These are phyloP conservation scores for Tinamus guttatus DNA, from an alignment of 2,113 vertebrate genomes.

Conservation along the genomic window DNA sequence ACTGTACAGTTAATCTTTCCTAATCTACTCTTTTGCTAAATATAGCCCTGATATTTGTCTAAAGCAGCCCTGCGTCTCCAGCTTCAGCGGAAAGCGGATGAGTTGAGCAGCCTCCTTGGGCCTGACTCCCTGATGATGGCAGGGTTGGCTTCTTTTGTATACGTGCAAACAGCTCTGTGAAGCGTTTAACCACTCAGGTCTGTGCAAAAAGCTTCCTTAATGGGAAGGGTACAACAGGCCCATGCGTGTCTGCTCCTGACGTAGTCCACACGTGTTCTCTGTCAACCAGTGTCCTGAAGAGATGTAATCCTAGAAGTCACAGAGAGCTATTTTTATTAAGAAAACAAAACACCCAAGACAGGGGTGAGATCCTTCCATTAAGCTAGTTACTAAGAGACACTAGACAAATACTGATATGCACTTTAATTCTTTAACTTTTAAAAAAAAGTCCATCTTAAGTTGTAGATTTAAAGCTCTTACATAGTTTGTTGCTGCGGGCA, in stretches of 20 bases:
- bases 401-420: background rate
- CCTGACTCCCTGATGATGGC: background rate
- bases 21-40: conserved; percentile 54
- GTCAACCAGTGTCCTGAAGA: background rate
- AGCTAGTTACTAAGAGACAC: background rate
- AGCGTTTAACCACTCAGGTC: background rate
- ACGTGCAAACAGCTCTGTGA: background rate
- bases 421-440: background rate
- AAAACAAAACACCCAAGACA: background rate
- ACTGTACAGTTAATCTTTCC: conserved; percentile 41
- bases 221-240: background rate
- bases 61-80: background rate
- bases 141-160: conserved; percentile 47
- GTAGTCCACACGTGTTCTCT: background rate
- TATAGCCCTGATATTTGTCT: conserved; percentile 9
- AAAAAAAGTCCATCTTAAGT: background rate
- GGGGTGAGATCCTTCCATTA: background rate
- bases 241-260: background rate
- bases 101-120: background rate
- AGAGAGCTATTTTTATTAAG: background rate
- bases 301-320: background rate
- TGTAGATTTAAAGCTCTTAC: background rate
- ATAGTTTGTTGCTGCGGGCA: background rate
- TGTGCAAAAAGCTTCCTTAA: background rate
- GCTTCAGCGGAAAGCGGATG: background rate